Evolutionary conservation across 2,888 invertebrate genomes (phyloP).

Genomic region (Flexamia atlantica): DNA sequence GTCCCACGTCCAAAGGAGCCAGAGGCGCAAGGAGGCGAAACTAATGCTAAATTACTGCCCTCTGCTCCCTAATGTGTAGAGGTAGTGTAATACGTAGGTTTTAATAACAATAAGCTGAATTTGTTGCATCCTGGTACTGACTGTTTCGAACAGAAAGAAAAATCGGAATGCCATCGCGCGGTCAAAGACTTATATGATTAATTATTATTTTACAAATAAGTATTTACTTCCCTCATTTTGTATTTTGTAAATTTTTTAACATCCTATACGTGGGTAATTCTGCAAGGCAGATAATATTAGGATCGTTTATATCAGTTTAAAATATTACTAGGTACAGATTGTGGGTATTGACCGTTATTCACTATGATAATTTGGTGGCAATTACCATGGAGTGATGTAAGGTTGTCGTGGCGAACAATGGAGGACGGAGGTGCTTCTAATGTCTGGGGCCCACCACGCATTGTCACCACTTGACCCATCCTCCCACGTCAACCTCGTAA

Average conservation of each 20-base stretch:
- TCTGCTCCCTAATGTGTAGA: conserved; percentile 20
- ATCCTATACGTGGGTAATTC: no score
- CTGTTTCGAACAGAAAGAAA: neutral
- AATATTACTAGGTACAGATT: neutral
- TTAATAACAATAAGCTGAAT: conserved; percentile 23
- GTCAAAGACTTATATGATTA: no score
- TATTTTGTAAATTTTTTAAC: no score
- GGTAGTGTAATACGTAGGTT: neutral
- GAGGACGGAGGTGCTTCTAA: conserved; percentile 25
- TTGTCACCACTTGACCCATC: conserved; percentile 32
- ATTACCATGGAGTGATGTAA: conserved; percentile 24
- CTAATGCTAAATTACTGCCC: conserved; percentile 37
- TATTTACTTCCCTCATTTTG: no score
- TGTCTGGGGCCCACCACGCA: neutral
- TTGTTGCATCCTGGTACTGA: neutral
- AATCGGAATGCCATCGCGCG: no score
- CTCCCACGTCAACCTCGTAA: neutral
- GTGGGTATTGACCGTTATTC: conserved; percentile 31
- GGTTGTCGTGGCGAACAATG: conserved; percentile 11
- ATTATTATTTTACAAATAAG: no score
- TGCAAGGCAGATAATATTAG: no score
- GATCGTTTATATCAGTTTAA: neutral
- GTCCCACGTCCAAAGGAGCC: neutral
- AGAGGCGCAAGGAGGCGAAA: conserved; percentile 13
- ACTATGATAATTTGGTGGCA: conserved; percentile 21